phyloP scores from a whole-genome alignment of 2,888 invertebrate genomes.

The Carterocephalus palaemon region DNA sequence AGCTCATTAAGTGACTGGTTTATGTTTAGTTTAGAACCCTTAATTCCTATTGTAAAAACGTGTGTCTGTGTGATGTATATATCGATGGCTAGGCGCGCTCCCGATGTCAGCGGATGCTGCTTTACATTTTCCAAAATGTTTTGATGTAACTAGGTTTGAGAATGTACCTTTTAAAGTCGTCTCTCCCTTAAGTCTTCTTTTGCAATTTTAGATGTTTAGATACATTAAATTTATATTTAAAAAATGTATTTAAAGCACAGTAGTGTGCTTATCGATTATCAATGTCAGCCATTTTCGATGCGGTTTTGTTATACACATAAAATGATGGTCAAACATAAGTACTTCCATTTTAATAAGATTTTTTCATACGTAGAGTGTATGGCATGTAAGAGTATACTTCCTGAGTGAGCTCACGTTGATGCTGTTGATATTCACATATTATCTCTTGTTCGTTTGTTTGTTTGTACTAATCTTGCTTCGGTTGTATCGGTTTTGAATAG shows the following conservation, averaged over 20 bases:
- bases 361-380: slow-evolving; percentile 69
- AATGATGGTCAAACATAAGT: slow-evolving; percentile 67
- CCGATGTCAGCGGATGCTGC: slow-evolving; percentile 50
- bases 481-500: slow-evolving; percentile 24
- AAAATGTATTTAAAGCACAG: slow-evolving; percentile 57
- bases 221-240: slow-evolving; percentile 55
- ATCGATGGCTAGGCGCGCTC: slow-evolving; percentile 56
- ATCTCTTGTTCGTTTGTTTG: slow-evolving; percentile 43
- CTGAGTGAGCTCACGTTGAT: slow-evolving; percentile 56
- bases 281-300: slow-evolving; percentile 73
- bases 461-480: slow-evolving; percentile 37
- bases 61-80: slow-evolving; percentile 76
- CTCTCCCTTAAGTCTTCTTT: slow-evolving; percentile 64
- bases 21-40: slow-evolving; percentile 68
- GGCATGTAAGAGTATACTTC: slow-evolving; percentile 66
- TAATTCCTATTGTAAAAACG: slow-evolving; percentile 75
- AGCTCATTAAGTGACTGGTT: slow-evolving; percentile 77
- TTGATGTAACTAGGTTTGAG: slow-evolving; percentile 38
- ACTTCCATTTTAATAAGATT: slow-evolving; percentile 77
- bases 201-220: slow-evolving; percentile 63
- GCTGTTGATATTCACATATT: slow-evolving; percentile 63
- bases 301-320: slow-evolving; percentile 67
- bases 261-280: too few species aligned
- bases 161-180: slow-evolving; percentile 48
- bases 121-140: slow-evolving; percentile 42